Evolutionary conservation across 2,113 vertebrate genomes (phyloP).

Genomic region (Ceyx melanurus): DNA sequence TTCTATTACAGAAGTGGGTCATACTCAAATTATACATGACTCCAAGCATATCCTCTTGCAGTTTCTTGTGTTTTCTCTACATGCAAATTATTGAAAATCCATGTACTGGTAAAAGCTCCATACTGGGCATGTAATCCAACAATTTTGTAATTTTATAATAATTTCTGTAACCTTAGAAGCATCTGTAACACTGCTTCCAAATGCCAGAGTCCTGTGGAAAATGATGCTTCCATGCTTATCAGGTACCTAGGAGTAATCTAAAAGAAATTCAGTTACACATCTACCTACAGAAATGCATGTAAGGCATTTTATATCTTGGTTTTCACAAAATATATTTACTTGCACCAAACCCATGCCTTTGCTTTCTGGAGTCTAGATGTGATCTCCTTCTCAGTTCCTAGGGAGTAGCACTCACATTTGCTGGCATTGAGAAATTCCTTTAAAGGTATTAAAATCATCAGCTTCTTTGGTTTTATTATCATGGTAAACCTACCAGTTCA

Average conservation of each 20-base stretch:
- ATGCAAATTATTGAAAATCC: slow-evolving; percentile 10
- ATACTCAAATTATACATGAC: slow-evolving; percentile 26
- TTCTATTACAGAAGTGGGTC: slow-evolving; percentile 31
- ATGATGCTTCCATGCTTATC: background rate
- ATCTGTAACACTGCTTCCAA: background rate
- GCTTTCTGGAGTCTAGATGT: background rate
- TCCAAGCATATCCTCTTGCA: slow-evolving; percentile 32
- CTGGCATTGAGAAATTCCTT: background rate
- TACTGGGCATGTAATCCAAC: background rate
- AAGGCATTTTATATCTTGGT: background rate
- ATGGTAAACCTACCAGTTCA: background rate
- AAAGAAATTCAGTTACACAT: background rate
- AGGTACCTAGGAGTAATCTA: background rate
- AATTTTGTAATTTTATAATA: background rate
- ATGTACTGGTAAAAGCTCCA: background rate
- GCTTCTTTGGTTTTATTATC: background rate
- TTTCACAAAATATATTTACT: background rate
- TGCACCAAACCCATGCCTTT: background rate
- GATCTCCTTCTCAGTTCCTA: background rate
- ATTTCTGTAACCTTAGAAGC: background rate
- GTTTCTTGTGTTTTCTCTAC: background rate
- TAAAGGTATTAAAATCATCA: background rate
- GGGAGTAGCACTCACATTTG: background rate
- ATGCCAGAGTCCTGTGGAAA: background rate
- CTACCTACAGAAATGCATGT: background rate